Conservation (phyloP, 2,888 invertebrate species). For the Microplitis deprimator region DNA sequence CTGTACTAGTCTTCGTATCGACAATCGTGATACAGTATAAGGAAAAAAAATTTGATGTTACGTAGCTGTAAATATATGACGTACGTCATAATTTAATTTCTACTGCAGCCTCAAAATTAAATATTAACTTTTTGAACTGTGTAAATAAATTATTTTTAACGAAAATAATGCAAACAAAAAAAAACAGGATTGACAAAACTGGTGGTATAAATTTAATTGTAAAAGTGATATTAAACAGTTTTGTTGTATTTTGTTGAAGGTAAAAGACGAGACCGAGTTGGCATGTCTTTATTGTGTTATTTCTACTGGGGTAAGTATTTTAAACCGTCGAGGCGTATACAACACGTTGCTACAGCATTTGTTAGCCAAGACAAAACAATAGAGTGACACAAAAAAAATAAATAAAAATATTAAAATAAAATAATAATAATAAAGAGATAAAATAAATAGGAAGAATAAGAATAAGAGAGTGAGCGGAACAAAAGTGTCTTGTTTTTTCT, state of each 20-base stretch:
- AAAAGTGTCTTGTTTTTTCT: conserved; percentile 24
- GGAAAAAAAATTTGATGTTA: too few relatives aligned
- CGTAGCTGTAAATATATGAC: too few relatives aligned
- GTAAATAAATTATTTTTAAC: neutral
- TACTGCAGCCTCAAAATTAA: too few relatives aligned
- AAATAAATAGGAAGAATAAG: neutral
- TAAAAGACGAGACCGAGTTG: neutral
- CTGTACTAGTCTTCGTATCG: too few relatives aligned
- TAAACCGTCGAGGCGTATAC: conserved; percentile 35
- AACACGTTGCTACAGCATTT: conserved; percentile 23
- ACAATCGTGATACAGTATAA: too few relatives aligned
- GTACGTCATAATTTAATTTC: too few relatives aligned
- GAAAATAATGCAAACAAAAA: neutral
- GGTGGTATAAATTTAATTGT: neutral
- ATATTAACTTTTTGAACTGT: too few relatives aligned
- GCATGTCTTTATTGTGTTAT: conserved; percentile 1
- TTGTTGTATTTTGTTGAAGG: neutral
- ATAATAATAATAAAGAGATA: neutral
- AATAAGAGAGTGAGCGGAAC: neutral
- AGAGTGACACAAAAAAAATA: neutral
- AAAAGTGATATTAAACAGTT: neutral
- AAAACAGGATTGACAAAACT: neutral
- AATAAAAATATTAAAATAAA: neutral
- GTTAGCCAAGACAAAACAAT: neutral
- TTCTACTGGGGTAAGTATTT: conserved; percentile 40